These are phyloP conservation scores for Apodemia mormo DNA, from an alignment of 2,888 invertebrate species.

Conservation along the genomic window DNA sequence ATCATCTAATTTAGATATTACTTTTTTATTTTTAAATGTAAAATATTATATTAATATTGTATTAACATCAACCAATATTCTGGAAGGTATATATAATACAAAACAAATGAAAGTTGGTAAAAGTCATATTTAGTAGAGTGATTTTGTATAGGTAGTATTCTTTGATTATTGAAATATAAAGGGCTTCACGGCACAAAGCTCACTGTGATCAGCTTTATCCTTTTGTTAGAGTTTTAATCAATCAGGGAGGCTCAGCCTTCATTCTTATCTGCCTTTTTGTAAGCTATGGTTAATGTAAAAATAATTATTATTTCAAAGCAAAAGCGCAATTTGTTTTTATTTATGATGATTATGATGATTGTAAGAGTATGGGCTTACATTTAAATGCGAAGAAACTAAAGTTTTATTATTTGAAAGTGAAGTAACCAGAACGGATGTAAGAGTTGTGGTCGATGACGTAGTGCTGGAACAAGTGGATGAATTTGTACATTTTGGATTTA, in stretches of 20 bases:
- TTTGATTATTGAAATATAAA: slow-evolving; percentile 75
- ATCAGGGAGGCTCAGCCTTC: slow-evolving; percentile 61
- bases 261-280: slow-evolving; percentile 6
- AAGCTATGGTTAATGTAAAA: slow-evolving; percentile 7
- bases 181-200: slow-evolving; percentile 73
- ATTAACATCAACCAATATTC: too few relatives aligned
- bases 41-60: too few relatives aligned
- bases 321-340: not conserved
- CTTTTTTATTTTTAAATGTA: too few relatives aligned
- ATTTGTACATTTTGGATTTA: too few relatives aligned
- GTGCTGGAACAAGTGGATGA: too few relatives aligned
- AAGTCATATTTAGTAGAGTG: slow-evolving; percentile 61
- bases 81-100: slow-evolving; percentile 23
- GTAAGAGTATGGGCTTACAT: too few relatives aligned
- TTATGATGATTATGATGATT: too few relatives aligned
- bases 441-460: too few relatives aligned
- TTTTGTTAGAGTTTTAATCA: slow-evolving; percentile 80
- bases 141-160: slow-evolving; percentile 62
- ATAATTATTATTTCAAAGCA: not conserved
- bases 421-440: too few relatives aligned
- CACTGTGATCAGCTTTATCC: slow-evolving; percentile 75
- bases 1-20: too few relatives aligned
- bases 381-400: too few relatives aligned
- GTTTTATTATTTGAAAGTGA: too few relatives aligned
- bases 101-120: slow-evolving; percentile 31